Base-by-base conservation (phyloP, 2,113 vertebrate species). In the Salvelinus alpinus region DNA sequence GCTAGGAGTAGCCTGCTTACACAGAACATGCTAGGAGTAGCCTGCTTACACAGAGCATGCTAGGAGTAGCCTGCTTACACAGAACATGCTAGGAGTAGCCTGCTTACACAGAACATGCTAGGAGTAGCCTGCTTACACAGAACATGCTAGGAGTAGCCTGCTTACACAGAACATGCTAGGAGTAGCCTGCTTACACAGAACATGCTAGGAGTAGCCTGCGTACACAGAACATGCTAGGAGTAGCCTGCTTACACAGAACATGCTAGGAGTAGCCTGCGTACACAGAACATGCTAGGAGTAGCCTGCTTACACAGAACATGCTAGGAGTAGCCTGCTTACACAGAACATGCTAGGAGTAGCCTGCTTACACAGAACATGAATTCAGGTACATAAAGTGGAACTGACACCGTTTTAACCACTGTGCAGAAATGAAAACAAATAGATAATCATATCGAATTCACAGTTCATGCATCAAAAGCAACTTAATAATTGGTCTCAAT, bases 131-230 rank as follows among this genome's bases (percentile, higher is more conserved):
- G 24, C 24, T 24, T 24, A 24, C 24, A 24, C 24, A 20, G 70
- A 48, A 77, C 69, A 51, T 47, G 72, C 76, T 72, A 80, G 38
- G 31, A 74, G 34, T 25, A 29, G 69, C n/a, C 83, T 74, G 47
- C 38, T 73, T 29, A 20, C 31, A 24, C 24, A 20, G 70, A 48
- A 77, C 69, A 51, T 47, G 72, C 76, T 72, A 80, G 38, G 31
- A 74, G 34, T 25, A 29, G 69, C n/a, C 83, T 74, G 47, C 38
- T 73, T 29, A 20, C 29, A 24, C 24, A 20, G 70, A 48, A 77
- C 69, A 51, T 47, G 72, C 76, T 72, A 80, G 38, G 31, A 74
- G 34, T 25, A 29, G 69, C n/a, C 83, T 74, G 47, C 38, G 71
- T 29, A 20, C 29, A 24, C 24, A 20, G 70, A 48, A 77, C 69